Base-by-base conservation (phyloP, 1,140 invertebrate species). In the Aphis craccivora region DNA sequence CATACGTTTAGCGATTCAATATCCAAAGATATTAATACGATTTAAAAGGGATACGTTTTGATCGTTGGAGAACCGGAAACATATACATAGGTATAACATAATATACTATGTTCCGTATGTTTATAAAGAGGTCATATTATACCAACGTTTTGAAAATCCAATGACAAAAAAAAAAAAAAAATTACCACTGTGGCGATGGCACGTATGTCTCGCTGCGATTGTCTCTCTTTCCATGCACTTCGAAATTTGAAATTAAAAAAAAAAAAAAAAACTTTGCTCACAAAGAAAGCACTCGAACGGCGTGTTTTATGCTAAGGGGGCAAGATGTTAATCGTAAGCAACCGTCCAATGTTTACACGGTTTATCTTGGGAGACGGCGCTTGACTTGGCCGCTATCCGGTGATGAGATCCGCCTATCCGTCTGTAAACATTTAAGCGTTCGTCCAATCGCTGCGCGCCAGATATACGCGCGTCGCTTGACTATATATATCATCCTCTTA, bases 291-390 rank as follows among this genome's bases (percentile, higher is more conserved):
- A 25, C 81, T 84, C 5, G 25, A 81, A 55, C 23, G 25, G 48
- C 30, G 30, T 83, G 35, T 93, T 93, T 93, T 93, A 25, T 40
- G 81, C 76, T 5, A 53, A 35, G 76, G 8, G n/a, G 48, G 30
- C 81, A 93, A 93, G 91, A 93, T 93, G 91, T 93, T 93, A 93
- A 93, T 93, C 91, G 67, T 83, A 84, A 93, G 81, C 48, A 51
- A 67, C 76, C 89, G 89, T 90, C 53, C 53, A 43, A 60, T 90
- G 53, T 90, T 90, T 90, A 18, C 89, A 43, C 45, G 9, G 91
- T 84, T 93, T 93, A 93, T 93, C 91, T 93, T 93, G 81, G 76
- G 48, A 92, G 91, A 83, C 76, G n/a, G 37, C 81, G 91, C 45
- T 86, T 55, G 91, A 86, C 81, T 91, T 43, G n/a, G 18, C 67